Evolutionary conservation across 92 coral and sea anemone species (phyloP), one percentile per base, ranked within the genome.

Genomic region (Hydrozoanthus gracilis): DNA sequence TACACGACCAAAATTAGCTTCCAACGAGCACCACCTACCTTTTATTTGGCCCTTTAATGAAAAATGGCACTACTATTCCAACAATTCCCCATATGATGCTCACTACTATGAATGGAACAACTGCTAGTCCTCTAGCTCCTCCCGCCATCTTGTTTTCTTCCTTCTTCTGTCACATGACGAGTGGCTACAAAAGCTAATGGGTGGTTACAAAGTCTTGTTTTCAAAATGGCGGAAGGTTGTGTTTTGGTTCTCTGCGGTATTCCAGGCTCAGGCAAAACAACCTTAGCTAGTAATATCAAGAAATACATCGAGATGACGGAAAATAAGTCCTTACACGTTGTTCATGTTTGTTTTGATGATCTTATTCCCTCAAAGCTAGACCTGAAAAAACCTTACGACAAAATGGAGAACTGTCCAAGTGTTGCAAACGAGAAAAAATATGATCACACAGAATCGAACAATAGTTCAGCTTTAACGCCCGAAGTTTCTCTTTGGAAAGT

Each of bases 241-340:
- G 76, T 87, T 73, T 70, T 93, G 82, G 69, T 91, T 67, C 83
- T 94, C 13, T 96, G 96, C 76, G 99, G 99, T 56, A 88, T 96
- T 49, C 99, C 99, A 10, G 98, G 95, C 1, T 87, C 91, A 80
- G 99, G 99, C 47, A 96, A 96, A 89, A 89, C 98, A 45, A 84
- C 90, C 69, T 77, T 96, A 18, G 90, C 95, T 4, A 89, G 54
- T 20, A 84, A 87, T 44, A 52, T 96, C 27, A 94, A 76, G 44
- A 45, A 84, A 51, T 88, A 91, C 73, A 49, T 87, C 17, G 77
- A 80, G 6, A 52, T 84, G 13, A 75, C 83, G 48, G 82, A 52
- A 49, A 86, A 62, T 16, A 71, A 69, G 13, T 50, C 86, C 47
- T 9, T 90, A 15, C 98, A 96, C 72, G 75, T 90, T 18, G 56